These are phyloP conservation scores for Crocuta crocuta DNA, from an alignment of 2,113 vertebrate species.

Conservation along the genomic window DNA sequence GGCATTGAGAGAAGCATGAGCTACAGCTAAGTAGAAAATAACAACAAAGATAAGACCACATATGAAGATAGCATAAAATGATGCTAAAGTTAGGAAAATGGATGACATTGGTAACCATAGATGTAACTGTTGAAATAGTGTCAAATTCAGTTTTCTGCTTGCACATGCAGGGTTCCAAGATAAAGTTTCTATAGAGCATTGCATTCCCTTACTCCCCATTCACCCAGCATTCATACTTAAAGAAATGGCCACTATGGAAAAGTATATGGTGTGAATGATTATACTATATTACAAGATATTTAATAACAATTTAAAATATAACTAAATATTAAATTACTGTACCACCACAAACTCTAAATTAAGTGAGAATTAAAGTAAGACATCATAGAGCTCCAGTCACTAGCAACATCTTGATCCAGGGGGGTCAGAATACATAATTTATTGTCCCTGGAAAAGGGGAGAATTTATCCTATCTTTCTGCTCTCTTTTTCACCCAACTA, in stretches of 20 bases:
- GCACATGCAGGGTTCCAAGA: accelerated
- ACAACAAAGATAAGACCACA: neutral
- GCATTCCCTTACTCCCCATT: neutral
- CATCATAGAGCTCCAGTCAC: neutral
- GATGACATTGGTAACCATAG: neutral
- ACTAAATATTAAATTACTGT: neutral
- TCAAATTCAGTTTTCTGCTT: neutral
- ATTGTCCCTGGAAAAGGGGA: neutral
- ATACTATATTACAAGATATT: neutral
- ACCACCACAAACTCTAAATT: neutral
- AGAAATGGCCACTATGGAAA: neutral
- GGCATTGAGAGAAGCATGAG: neutral
- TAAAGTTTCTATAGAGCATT: neutral
- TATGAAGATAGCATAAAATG: neutral
- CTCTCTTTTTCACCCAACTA: accelerated
- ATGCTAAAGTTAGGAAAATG: neutral
- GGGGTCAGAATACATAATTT: neutral
- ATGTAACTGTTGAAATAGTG: neutral
- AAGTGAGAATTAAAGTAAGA: neutral
- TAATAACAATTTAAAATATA: neutral
- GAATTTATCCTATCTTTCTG: neutral
- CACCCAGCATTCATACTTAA: neutral
- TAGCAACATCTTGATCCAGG: neutral
- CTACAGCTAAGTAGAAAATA: neutral
- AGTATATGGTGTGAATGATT: neutral